These are phyloP conservation scores for Mizuhopecten yessoensis DNA, from an alignment of 1,140 invertebrate species.

Conservation along the genomic window DNA sequence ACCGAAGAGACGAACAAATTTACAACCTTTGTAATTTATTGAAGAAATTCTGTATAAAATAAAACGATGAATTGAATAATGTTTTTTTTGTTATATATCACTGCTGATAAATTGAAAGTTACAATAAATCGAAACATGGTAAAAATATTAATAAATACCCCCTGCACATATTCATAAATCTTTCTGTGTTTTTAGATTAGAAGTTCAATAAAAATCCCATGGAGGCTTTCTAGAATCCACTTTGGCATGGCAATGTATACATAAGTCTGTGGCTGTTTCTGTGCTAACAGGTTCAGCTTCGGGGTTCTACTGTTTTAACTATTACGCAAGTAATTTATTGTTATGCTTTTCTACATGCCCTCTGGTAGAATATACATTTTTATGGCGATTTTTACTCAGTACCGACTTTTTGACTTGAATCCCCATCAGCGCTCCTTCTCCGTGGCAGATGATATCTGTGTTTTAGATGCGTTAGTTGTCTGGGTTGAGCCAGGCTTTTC, in stretches of 20 bases:
- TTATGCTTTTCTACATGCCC: slow-evolving; percentile 11
- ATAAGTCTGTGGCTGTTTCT: no score
- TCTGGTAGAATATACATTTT: slow-evolving; percentile 33
- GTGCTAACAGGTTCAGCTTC: not conserved
- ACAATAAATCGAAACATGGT: slow-evolving; percentile 36
- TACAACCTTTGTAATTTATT: slow-evolving; percentile 26
- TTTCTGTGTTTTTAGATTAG: slow-evolving; percentile 1
- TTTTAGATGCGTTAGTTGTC: slow-evolving; percentile 34
- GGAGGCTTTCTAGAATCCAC: not conserved
- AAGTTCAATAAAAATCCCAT: not conserved
- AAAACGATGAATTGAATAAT: not conserved
- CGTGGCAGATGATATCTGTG: not conserved
- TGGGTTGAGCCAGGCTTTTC: not conserved
- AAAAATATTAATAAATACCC: slow-evolving; percentile 19
- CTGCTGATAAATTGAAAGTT: slow-evolving; percentile 23
- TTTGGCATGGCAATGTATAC: not conserved
- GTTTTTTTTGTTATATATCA: slow-evolving; percentile 36
- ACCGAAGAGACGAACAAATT: not conserved
- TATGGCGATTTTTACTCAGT: slow-evolving; percentile 38
- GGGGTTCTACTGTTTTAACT: not conserved
- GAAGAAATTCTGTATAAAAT: not conserved
- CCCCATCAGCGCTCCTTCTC: slow-evolving; percentile 21
- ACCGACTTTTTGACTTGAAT: slow-evolving; percentile 8
- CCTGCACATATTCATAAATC: slow-evolving; percentile 33
- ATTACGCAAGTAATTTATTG: slow-evolving; percentile 39